A percentile compares a stretch with the other conserved stretches of the same genome.
phyloP scores from a whole-genome alignment of 2,113 vertebrate genomes.

The Scytalopus superciliaris region DNA sequence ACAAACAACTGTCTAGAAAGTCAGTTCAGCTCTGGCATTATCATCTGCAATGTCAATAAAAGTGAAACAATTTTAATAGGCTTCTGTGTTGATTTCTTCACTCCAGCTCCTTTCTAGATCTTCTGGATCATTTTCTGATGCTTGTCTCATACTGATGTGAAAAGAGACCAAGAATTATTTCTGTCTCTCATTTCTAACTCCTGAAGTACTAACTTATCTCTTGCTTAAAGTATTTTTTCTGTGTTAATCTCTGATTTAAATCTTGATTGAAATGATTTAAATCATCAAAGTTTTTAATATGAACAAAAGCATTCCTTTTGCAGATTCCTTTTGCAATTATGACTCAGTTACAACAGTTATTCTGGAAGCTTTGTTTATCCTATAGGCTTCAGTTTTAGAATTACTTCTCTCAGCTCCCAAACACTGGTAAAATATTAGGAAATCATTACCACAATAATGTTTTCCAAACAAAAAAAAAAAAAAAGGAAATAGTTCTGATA shows the following conservation, averaged over 20 bases:
- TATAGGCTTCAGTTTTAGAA: neutral
- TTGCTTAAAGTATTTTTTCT: neutral
- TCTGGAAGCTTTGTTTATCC: neutral
- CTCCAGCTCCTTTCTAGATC: neutral
- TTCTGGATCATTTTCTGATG: neutral
- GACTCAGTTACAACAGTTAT: neutral
- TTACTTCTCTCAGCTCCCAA: neutral
- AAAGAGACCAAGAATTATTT: neutral
- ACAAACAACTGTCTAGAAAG: neutral
- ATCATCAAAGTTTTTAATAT: neutral
- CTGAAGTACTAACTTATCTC: neutral
- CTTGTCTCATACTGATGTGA: neutral
- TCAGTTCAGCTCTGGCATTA: neutral
- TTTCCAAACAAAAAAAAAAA: fast-evolving
- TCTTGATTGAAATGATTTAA: neutral
- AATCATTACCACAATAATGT: neutral
- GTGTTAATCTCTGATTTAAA: neutral
- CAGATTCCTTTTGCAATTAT: neutral
- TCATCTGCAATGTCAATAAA: neutral
- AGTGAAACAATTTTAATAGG: neutral
- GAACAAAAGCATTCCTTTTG: neutral
- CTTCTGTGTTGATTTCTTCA: neutral
- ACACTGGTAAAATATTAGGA: neutral
- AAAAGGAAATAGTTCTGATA: neutral
- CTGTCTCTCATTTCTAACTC: neutral